Percentiles rank a stretch among this genome's conserved stretches.
phyloP scores from a whole-genome alignment of 2,797 vertebrate genomes.

The Tangara arthus region DNA sequence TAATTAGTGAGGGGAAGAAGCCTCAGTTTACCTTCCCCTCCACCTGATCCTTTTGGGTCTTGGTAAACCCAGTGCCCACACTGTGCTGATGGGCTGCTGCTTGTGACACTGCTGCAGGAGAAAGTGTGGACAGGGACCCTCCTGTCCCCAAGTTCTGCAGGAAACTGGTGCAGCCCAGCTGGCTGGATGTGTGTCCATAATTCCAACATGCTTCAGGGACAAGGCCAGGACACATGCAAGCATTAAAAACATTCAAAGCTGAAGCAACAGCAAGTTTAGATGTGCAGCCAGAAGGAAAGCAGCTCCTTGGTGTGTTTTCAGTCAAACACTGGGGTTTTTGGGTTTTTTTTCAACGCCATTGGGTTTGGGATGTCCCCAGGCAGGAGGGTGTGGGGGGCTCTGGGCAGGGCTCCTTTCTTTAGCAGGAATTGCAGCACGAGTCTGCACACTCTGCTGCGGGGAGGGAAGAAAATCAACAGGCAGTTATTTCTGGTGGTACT shows the following conservation, averaged over 20 bases:
- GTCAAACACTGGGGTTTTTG: fast-evolving
- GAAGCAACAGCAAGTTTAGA: fast-evolving
- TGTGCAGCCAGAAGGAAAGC: fast-evolving
- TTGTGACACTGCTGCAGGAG: not conserved
- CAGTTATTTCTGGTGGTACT: no score
- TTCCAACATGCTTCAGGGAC: fast-evolving
- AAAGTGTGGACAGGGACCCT: not conserved
- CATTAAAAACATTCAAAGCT: fast-evolving
- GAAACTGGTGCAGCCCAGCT: fast-evolving
- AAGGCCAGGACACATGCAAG: fast-evolving
- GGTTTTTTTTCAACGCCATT: fast-evolving
- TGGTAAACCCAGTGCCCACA: not conserved
- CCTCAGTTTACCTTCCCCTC: not conserved
- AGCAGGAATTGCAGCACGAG: no score
- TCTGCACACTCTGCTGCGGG: no score
- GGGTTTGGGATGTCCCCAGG: fast-evolving
- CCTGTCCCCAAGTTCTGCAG: fast-evolving
- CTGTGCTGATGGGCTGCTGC: not conserved
- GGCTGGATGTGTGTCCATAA: fast-evolving
- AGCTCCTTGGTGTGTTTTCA: not conserved
- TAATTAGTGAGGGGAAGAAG: not conserved
- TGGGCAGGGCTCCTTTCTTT: not conserved
- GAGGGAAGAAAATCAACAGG: not conserved
- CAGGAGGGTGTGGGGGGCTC: not conserved
- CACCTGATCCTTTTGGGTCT: not conserved